Evolutionary conservation across 2,888 invertebrate genomes (phyloP), one percentile per base, ranked within the genome.

Genomic region (Pheosia tremula): DNA sequence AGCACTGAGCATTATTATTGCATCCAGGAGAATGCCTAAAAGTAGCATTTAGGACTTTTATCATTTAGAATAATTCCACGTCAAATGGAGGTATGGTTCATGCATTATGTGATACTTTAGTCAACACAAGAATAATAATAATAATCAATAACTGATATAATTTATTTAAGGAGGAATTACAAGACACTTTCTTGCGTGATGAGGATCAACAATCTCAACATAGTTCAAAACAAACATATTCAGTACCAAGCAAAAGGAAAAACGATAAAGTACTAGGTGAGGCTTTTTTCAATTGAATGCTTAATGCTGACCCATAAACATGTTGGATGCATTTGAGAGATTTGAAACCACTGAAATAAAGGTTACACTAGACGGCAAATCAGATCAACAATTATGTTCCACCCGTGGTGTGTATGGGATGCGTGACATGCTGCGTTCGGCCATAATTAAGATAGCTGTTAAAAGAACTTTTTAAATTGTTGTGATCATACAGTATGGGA

Each of bases 21-120:
- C 79, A 79, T 79, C 65, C 74, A 74, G 69, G 77, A 86, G 72
- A 70, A 86, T 84, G 84, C 68, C 69, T 78, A 78, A 74, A 73
- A 78, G 71, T 74, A 74, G 73, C 71, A 63, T 78, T 71, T 85
- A 85, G 74, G 66, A 74, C 67, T 52, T 66, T 65, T 57, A 57
- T 68, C 64, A 66, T 54, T 63, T 53, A 59, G 68, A 71, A 67
- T 74, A 75, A 73, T 69, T 74, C 64, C 68, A 71, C 75, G 69
- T 67, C 76, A 83, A 83, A 91, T 90, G 91, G 91, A 90, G 89
- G 91, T 91, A 84, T 66, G 70, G 59, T 60, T 56, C 41, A 47
- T 53, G 37, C 24, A 13, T 57, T 41, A 50, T 56, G 11, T 56
- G 11, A n/a, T 53, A 8, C 52, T 63, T 36, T 37, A 11, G 38